Conservation (phyloP, 2,797 vertebrate species). For the Lithobates sylvaticus region DNA sequence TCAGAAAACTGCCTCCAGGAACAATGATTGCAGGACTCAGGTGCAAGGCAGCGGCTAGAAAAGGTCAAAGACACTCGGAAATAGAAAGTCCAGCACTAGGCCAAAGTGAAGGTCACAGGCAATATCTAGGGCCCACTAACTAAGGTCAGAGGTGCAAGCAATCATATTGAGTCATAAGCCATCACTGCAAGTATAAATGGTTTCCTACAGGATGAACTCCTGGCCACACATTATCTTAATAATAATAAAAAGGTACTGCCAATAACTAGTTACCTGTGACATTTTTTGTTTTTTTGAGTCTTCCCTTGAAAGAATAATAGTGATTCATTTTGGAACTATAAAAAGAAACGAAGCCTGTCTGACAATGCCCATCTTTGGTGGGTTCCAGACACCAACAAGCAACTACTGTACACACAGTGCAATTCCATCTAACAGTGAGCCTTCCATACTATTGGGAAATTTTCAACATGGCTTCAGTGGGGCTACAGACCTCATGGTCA, state of each 20-base stretch:
- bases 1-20: background rate
- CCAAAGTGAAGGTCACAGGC: background rate
- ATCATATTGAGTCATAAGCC: background rate
- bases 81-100: background rate
- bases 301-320: too few species aligned
- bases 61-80: background rate
- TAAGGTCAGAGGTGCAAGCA: constrained; percentile 1
- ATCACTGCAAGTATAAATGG: background rate
- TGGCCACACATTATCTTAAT: background rate
- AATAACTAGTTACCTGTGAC: too few species aligned
- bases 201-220: background rate
- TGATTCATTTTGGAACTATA: too few species aligned
- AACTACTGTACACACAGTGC: too few species aligned
- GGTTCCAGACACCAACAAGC: too few species aligned
- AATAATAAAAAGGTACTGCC: background rate
- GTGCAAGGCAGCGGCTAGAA: background rate
- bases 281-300: too few species aligned
- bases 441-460: too few species aligned
- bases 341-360: too few species aligned
- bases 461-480: too few species aligned
- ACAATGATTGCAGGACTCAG: background rate
- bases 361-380: too few species aligned
- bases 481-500: too few species aligned
- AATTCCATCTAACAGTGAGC: too few species aligned
- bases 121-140: background rate